Evolutionary conservation across 2,113 vertebrate genomes (phyloP).

Genomic region (Pseudonaja textilis): DNA sequence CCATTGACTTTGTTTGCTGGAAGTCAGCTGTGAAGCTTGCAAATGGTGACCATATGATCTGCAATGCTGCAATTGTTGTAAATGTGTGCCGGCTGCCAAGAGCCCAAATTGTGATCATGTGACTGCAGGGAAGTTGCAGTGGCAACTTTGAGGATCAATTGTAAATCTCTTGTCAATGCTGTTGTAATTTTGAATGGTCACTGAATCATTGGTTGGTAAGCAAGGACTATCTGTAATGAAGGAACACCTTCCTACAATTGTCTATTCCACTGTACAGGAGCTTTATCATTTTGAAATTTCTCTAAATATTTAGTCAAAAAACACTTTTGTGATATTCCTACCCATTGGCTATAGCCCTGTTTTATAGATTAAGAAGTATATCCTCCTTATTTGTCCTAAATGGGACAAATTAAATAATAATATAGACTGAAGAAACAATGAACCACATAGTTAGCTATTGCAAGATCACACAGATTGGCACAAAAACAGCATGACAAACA

Average conservation of each 20-base stretch:
- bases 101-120: not conserved
- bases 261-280: not conserved
- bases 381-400: not conserved
- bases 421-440: not conserved
- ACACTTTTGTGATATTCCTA: not conserved
- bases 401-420: not conserved
- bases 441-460: not conserved
- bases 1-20: not conserved
- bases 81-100: not conserved
- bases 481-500: not conserved
- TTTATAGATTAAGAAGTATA: not conserved
- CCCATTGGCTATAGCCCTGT: not conserved
- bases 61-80: not conserved
- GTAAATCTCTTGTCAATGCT: not conserved
- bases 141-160: not conserved
- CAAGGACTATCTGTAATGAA: not conserved
- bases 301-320: not conserved
- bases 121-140: not conserved
- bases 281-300: not conserved
- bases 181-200: not conserved
- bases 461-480: not conserved
- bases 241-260: not conserved
- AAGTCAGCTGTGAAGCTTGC: not conserved
- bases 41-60: not conserved
- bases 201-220: not conserved